Evolutionary conservation across 1,140 invertebrate genomes (phyloP).

Genomic region (Cotesia glomerata): DNA sequence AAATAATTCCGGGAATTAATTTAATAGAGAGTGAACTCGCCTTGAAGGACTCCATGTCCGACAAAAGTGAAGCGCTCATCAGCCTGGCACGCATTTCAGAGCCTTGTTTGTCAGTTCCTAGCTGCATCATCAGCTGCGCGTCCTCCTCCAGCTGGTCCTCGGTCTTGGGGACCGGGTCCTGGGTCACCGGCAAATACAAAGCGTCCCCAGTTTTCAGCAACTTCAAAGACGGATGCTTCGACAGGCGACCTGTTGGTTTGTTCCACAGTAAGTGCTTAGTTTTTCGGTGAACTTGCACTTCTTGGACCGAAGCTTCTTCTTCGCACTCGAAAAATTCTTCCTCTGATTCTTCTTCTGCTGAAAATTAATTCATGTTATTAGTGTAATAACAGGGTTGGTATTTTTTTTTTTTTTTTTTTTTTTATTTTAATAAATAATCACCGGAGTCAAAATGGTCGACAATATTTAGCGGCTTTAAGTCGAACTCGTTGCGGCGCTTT

Average conservation of each 20-base stretch:
- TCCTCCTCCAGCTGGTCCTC: slow-evolving; percentile 96
- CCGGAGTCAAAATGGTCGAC: slow-evolving; percentile 51
- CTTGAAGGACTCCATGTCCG: slow-evolving; percentile 99
- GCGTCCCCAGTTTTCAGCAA: slow-evolving; percentile 73
- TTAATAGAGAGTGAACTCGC: slow-evolving; percentile 49
- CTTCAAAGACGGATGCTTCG: slow-evolving; percentile 71
- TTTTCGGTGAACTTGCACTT: slow-evolving; percentile 42
- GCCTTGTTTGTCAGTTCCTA: slow-evolving; percentile 84
- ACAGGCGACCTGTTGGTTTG: slow-evolving; percentile 75
- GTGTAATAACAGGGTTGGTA: too few relatives aligned
- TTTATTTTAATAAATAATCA: slow-evolving; percentile 8
- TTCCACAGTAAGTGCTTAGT: slow-evolving; percentile 69
- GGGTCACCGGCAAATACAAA: slow-evolving; percentile 88
- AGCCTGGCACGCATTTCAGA: slow-evolving; percentile 86
- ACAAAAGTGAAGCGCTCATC: slow-evolving; percentile 93
- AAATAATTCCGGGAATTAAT: neutral
- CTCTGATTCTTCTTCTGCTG: neutral
- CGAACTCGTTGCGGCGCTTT: slow-evolving; percentile 64
- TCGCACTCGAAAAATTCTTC: slow-evolving; percentile 25
- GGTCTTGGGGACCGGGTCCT: slow-evolving; percentile 95
- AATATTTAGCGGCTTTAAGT: slow-evolving; percentile 44
- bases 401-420: too few relatives aligned
- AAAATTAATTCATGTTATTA: neutral
- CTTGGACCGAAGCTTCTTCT: slow-evolving; percentile 81
- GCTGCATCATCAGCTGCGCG: slow-evolving; percentile 83